Conservation (phyloP, 2,797 vertebrate genomes). For the Acipenser ruthenus region DNA sequence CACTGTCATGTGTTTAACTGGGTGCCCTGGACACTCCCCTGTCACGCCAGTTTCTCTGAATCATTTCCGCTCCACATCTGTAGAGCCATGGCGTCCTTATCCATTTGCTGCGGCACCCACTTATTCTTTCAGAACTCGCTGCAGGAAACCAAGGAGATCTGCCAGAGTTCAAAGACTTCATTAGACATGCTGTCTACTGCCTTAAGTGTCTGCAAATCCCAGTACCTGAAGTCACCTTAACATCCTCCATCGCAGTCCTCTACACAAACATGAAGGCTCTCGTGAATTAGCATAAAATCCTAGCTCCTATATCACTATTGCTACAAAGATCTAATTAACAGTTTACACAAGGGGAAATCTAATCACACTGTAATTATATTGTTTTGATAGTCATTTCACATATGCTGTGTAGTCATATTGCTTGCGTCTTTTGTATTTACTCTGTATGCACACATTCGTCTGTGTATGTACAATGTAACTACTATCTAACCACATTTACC, state of each 20-base stretch:
- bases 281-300: constrained; percentile 4
- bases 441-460: too few relatives aligned
- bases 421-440: too few relatives aligned
- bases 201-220: not conserved
- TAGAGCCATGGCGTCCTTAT: not conserved
- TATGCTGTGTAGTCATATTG: too few relatives aligned
- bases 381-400: too few relatives aligned
- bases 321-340: not conserved
- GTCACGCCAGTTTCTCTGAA: not conserved
- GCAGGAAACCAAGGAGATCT: constrained; percentile 11
- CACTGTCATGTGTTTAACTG: constrained; percentile 2
- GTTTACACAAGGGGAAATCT: not conserved
- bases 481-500: too few relatives aligned
- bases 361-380: too few relatives aligned
- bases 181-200: constrained; percentile 6
- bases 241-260: not conserved
- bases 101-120: constrained; percentile 1
- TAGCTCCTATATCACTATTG: not conserved
- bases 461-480: too few relatives aligned
- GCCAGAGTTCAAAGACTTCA: constrained; percentile 10
- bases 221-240: not conserved
- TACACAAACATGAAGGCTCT: not conserved
- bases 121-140: constrained; percentile 11
- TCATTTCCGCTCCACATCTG: not conserved
- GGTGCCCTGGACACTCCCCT: constrained; percentile 8